Percentiles rank a stretch among this genome's conserved stretches.
phyloP scores from a whole-genome alignment of 2,888 invertebrate species.

The Agrenia bidenticulata region DNA sequence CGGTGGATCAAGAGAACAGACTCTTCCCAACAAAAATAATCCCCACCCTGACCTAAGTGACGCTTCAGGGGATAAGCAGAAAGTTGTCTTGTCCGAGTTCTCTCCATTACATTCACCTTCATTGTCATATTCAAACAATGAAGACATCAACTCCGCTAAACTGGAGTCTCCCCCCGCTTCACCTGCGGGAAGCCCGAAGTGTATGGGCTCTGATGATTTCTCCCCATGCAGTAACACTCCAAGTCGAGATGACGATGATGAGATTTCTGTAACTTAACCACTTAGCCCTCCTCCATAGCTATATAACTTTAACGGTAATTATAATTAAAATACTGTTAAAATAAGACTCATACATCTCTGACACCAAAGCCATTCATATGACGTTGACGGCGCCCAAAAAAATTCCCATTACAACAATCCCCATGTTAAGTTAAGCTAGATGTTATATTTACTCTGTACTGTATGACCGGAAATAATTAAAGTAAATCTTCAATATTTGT shows the following conservation, averaged over 20 bases:
- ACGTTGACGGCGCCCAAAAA: not conserved
- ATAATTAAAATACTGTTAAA: not conserved
- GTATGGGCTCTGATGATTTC: slow-evolving; percentile 34
- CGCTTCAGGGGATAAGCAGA: slow-evolving; percentile 77
- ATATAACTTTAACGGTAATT: not conserved
- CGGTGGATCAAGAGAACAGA: slow-evolving; percentile 92
- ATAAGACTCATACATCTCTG: not conserved
- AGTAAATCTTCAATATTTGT: no score
- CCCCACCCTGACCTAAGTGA: slow-evolving; percentile 51
- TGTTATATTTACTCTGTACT: no score
- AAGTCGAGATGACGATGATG: slow-evolving; percentile 45
- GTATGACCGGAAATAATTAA: no score
- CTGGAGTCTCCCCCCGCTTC: slow-evolving; percentile 39
- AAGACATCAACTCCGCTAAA: slow-evolving; percentile 39
- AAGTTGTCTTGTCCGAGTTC: slow-evolving; percentile 64
- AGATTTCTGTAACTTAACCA: slow-evolving; percentile 46
- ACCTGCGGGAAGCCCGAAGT: slow-evolving; percentile 25
- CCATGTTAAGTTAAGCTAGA: no score
- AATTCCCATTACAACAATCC: not conserved
- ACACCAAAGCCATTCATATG: not conserved
- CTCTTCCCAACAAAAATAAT: slow-evolving; percentile 79
- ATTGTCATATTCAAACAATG: slow-evolving; percentile 34
- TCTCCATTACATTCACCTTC: slow-evolving; percentile 61
- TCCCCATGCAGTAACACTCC: slow-evolving; percentile 32
- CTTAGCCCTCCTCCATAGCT: not conserved